A percentile compares a stretch with the other conserved stretches of the same genome.
Evolutionary conservation across 2,797 vertebrate genomes (phyloP).

Genomic region (Argya squamiceps): DNA sequence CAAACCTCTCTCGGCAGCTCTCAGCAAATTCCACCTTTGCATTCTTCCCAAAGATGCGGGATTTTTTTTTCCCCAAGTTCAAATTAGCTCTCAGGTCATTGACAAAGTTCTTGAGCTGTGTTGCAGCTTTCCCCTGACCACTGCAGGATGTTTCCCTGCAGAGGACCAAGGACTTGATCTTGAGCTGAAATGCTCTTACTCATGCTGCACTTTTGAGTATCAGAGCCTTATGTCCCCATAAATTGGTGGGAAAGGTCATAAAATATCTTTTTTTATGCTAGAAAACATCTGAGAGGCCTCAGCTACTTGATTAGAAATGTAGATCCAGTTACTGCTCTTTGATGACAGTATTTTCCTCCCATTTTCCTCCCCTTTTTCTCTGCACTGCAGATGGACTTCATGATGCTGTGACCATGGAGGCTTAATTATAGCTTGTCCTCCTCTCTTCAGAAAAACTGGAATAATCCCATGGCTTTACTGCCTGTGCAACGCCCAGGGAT

Average conservation of each 20-base stretch:
- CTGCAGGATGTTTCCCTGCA: neutral
- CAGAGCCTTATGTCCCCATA: neutral
- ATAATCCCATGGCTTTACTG: neutral
- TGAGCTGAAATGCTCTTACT: neutral
- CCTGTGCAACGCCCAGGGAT: neutral
- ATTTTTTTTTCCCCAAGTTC: neutral
- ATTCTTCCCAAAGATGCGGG: neutral
- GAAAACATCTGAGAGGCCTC: neutral
- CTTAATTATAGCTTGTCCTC: neutral
- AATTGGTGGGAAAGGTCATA: neutral
- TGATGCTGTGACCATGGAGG: neutral
- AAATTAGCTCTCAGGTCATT: neutral
- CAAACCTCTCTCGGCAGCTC: neutral
- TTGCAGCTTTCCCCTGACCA: neutral
- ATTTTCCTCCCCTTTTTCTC: neutral
- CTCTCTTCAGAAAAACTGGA: neutral
- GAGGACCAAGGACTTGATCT: neutral
- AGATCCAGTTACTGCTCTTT: neutral
- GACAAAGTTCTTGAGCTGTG: neutral
- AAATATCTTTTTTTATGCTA: neutral
- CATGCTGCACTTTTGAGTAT: rapidly evolving
- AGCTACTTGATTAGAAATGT: neutral
- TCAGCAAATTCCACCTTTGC: neutral
- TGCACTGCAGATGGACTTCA: neutral
- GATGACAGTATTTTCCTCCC: neutral